phyloP scores from a whole-genome alignment of 2,113 vertebrate genomes.

The Tragelaphus strepsiceros region DNA sequence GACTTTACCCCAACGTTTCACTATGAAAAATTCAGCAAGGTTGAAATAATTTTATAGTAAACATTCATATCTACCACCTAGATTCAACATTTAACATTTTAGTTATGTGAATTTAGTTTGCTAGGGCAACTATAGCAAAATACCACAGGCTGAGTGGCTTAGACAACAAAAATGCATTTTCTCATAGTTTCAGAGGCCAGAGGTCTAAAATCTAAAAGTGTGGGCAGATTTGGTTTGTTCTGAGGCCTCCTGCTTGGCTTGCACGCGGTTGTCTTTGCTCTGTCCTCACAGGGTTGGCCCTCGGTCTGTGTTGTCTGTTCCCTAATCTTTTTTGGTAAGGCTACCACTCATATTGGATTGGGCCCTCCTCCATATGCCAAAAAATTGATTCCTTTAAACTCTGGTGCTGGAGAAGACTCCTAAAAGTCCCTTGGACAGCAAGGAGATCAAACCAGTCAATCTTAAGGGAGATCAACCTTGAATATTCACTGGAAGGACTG shows the following conservation, averaged over 20 bases:
- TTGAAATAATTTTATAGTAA: neutral
- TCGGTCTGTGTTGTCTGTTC: neutral
- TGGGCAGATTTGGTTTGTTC: neutral
- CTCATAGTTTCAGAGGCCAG: neutral
- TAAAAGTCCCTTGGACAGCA: neutral
- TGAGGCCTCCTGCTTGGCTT: neutral
- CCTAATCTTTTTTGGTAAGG: neutral
- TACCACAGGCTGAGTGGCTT: neutral
- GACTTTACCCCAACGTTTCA: neutral
- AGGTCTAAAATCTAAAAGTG: neutral
- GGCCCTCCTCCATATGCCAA: no score
- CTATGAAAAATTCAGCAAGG: neutral
- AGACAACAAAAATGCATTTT: neutral
- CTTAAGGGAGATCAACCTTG: neutral
- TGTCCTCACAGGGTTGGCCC: neutral
- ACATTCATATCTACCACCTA: neutral
- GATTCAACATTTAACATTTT: neutral
- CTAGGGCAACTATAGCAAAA: neutral
- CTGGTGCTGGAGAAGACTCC: neutral
- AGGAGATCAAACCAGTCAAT: neutral
- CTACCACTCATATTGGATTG: neutral
- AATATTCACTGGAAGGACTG: neutral
- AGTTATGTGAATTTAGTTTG: neutral
- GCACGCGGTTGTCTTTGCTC: neutral
- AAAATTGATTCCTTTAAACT: neutral